These are phyloP conservation scores for Silurus glanis DNA, from an alignment of 2,113 vertebrate genomes.

Conservation along the genomic window DNA sequence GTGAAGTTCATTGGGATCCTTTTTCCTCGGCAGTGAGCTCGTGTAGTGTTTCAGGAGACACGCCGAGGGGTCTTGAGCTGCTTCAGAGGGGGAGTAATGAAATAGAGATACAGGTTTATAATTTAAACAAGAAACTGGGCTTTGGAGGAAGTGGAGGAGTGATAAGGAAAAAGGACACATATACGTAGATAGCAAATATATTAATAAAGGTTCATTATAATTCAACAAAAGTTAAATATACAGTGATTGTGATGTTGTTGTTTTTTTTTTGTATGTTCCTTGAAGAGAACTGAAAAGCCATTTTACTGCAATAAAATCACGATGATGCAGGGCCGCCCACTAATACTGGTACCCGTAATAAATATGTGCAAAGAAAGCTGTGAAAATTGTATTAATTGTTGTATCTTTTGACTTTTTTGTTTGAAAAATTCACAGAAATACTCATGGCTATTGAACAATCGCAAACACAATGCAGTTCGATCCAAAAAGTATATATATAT, in stretches of 20 bases:
- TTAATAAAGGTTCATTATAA: neutral
- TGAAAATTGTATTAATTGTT: too few species aligned
- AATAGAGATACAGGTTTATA: neutral
- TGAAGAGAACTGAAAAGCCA: neutral
- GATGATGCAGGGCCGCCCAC: too few species aligned
- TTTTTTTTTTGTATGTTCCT: too few species aligned
- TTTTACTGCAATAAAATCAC: neutral
- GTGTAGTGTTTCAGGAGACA: constrained; percentile 34
- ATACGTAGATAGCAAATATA: neutral
- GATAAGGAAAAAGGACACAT: neutral
- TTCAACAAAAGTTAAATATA: neutral
- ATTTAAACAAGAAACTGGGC: neutral
- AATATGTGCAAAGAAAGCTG: too few species aligned
- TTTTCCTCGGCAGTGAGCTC: constrained; percentile 15
- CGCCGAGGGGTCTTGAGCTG: neutral
- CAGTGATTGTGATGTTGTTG: neutral
- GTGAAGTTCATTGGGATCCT: constrained; percentile 16
- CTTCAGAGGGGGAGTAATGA: neutral
- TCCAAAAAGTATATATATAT: too few species aligned
- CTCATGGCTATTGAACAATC: too few species aligned
- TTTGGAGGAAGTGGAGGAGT: neutral
- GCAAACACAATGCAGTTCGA: too few species aligned
- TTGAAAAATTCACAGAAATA: too few species aligned
- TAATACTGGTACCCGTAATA: too few species aligned
- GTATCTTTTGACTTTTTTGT: too few species aligned